A percentile compares a stretch with the other conserved stretches of the same genome.
These are phyloP conservation scores for Microplitis demolitor DNA, from an alignment of 1,140 invertebrate genomes.

Conservation along the genomic window DNA sequence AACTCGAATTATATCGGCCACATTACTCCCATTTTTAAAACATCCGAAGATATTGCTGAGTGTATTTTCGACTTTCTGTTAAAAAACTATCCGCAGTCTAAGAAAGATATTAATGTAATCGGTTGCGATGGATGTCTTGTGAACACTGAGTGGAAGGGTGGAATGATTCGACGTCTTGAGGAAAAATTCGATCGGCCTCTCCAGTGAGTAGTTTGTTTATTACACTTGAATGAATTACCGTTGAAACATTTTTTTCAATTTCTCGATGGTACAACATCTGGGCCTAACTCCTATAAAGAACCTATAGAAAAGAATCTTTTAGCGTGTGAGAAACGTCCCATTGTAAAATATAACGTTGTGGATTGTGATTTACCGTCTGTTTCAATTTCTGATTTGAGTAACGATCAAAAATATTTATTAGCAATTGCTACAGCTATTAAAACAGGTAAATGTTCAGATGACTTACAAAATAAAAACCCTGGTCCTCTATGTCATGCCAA, in stretches of 20 bases:
- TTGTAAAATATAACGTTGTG: constrained; percentile 28
- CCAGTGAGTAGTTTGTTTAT: constrained; percentile 39
- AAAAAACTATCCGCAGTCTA: no score
- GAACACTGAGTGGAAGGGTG: constrained; percentile 42
- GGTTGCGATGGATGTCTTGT: constrained; percentile 44
- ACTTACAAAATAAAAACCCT: no score
- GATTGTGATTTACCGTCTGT: no score
- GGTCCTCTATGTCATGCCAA: no score
- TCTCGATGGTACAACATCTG: constrained; percentile 37
- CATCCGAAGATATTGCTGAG: constrained; percentile 9
- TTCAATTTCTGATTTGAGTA: no score
- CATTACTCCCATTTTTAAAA: constrained; percentile 26
- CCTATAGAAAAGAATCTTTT: constrained; percentile 33
- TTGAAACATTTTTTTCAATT: constrained; percentile 39
- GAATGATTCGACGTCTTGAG: constrained; percentile 35
- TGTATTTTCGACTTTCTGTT: background rate
- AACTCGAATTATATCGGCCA: constrained; percentile 33
- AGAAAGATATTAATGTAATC: constrained; percentile 5
- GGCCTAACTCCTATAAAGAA: constrained; percentile 35
- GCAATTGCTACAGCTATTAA: no score
- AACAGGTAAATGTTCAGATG: no score
- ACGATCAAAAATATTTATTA: no score
- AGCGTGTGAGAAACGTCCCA: constrained; percentile 30
- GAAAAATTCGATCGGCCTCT: constrained; percentile 29
- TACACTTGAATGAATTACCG: constrained; percentile 43